Evolutionary conservation across 2,797 vertebrate genomes (phyloP).

Genomic region (Cephalopachus bancanus): DNA sequence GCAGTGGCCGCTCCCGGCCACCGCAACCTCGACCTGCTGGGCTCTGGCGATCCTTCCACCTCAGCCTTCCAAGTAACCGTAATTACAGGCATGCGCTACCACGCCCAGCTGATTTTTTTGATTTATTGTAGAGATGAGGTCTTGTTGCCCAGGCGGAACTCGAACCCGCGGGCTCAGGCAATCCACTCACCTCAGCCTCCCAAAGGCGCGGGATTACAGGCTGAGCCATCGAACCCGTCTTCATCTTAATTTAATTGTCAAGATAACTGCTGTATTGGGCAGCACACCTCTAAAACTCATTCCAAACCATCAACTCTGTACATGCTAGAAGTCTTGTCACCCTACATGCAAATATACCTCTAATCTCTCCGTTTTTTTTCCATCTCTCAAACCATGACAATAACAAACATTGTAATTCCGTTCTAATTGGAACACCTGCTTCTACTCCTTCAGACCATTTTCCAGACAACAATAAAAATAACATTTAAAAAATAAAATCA

Average conservation of each 20-base stretch:
- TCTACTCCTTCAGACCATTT: not conserved
- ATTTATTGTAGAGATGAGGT: too few species aligned
- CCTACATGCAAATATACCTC: not conserved
- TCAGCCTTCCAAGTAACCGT: too few species aligned
- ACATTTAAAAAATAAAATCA: not conserved
- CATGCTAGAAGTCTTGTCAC: not conserved
- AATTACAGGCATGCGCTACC: too few species aligned
- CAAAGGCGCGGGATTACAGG: too few species aligned
- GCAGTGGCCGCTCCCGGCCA: too few species aligned
- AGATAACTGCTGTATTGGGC: not conserved
- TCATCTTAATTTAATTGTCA: conserved; percentile 3
- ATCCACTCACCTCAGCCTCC: too few species aligned
- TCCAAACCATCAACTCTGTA: not conserved
- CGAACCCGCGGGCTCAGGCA: too few species aligned
- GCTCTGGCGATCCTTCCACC: too few species aligned
- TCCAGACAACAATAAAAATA: not conserved
- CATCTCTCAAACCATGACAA: not conserved
- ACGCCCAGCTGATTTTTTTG: too few species aligned
- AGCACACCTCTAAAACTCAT: not conserved
- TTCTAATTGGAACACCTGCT: not conserved
- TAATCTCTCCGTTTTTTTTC: not conserved
- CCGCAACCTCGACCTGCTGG: too few species aligned
- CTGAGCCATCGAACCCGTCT: too few species aligned
- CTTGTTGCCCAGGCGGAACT: too few species aligned
- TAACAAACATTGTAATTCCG: not conserved